A percentile compares a stretch with the other conserved stretches of the same genome.
Evolutionary conservation across 2,797 vertebrate genomes (phyloP).

Genomic region (Danionella dracula): DNA sequence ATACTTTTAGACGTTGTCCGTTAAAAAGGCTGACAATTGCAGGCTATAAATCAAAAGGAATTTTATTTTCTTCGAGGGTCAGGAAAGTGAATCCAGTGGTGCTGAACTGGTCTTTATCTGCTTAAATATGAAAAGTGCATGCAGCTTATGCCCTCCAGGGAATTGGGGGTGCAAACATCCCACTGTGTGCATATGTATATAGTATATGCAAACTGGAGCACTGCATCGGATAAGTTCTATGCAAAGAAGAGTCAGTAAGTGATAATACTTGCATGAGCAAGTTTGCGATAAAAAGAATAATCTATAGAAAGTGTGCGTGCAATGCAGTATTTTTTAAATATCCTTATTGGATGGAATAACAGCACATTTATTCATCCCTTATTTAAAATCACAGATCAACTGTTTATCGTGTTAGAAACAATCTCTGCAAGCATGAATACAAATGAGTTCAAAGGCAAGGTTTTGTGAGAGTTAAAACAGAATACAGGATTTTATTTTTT

Average conservation of each 20-base stretch:
- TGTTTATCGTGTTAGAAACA: too few relatives aligned
- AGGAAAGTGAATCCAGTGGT: neutral
- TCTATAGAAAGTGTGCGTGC: neutral
- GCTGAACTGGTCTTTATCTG: neutral
- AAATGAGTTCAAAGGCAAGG: too few relatives aligned
- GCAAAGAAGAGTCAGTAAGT: slow-evolving; percentile 12
- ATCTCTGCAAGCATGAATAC: too few relatives aligned
- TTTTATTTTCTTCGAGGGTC: neutral
- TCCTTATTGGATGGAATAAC: too few relatives aligned
- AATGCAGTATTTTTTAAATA: neutral
- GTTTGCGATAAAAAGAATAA: neutral
- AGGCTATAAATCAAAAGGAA: too few relatives aligned
- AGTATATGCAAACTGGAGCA: slow-evolving; percentile 24
- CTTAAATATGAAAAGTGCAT: neutral
- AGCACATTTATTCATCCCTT: too few relatives aligned
- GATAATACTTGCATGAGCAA: neutral
- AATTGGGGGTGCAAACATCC: neutral
- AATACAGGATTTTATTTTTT: too few relatives aligned
- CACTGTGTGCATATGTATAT: neutral
- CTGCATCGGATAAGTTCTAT: slow-evolving; percentile 11
- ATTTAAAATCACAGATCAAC: too few relatives aligned
- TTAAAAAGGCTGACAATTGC: too few relatives aligned
- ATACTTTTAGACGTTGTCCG: too few relatives aligned
- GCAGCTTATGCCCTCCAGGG: neutral
- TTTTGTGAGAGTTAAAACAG: too few relatives aligned